Percentiles rank a stretch among this genome's conserved stretches.
These are phyloP conservation scores for Drosophila azteca DNA, from an alignment of 1,140 invertebrate genomes.

Conservation along the genomic window DNA sequence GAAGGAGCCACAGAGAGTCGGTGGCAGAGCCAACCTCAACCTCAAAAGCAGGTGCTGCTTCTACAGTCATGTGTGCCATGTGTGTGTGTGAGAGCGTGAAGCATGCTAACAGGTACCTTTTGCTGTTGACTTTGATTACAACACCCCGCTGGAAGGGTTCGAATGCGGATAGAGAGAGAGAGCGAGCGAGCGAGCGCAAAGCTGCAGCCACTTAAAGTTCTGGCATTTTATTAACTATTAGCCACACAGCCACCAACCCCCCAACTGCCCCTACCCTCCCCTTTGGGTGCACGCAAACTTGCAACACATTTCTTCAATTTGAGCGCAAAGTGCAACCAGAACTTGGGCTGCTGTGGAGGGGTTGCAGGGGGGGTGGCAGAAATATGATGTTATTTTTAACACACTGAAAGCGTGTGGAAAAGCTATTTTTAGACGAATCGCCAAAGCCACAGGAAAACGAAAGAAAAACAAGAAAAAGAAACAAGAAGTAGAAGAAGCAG, in stretches of 20 bases:
- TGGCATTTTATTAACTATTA: slow-evolving; percentile 80
- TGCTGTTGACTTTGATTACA: slow-evolving; percentile 61
- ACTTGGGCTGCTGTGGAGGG: too few species aligned
- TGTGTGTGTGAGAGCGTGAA: slow-evolving; percentile 1
- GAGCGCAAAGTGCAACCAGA: slow-evolving; percentile 53
- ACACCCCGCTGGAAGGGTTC: slow-evolving; percentile 10
- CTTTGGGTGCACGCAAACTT: slow-evolving; percentile 45
- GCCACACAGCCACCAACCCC: slow-evolving; percentile 29
- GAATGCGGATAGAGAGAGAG: neutral
- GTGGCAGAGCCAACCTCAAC: slow-evolving; percentile 51
- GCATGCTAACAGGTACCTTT: slow-evolving; percentile 63
- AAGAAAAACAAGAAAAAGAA: neutral
- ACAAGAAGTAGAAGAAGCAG: slow-evolving; percentile 1
- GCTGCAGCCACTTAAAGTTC: slow-evolving; percentile 50
- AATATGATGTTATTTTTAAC: slow-evolving; percentile 82
- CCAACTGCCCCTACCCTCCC: neutral
- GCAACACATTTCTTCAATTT: slow-evolving; percentile 76
- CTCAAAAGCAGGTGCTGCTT: slow-evolving; percentile 41
- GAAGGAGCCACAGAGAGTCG: slow-evolving; percentile 3
- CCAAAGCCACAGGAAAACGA: slow-evolving; percentile 33
- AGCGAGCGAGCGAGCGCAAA: neutral
- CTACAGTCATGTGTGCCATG: neutral
- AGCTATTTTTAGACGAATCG: slow-evolving; percentile 75
- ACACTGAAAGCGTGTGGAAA: slow-evolving; percentile 80
- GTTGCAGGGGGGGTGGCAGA: slow-evolving; percentile 23